Evolutionary conservation across 1,140 invertebrate species (phyloP).

Genomic region (Plectus sambesii): DNA sequence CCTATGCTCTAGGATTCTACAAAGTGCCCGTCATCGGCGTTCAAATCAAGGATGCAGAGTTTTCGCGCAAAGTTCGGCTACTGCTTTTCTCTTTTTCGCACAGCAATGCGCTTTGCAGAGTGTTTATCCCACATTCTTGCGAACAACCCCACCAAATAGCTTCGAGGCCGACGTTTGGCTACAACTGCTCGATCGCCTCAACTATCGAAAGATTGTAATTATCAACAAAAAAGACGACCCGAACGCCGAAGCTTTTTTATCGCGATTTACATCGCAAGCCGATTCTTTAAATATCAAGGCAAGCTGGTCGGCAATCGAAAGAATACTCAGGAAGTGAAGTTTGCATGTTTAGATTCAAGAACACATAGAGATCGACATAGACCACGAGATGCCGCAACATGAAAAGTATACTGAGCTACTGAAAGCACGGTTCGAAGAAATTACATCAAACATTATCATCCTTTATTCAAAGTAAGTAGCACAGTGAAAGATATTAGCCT

Average conservation of each 20-base stretch:
- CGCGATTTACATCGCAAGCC: no score
- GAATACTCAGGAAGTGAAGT: no score
- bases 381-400: constrained; percentile 11
- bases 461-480: constrained; percentile 30
- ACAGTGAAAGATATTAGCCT: no score
- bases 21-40: constrained; percentile 96
- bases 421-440: constrained; percentile 30
- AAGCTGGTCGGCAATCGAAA: no score
- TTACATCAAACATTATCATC: constrained; percentile 39
- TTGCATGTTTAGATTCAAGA: constrained; percentile 40
- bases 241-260: constrained; percentile 41
- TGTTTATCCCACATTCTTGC: constrained; percentile 87
- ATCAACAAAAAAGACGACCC: constrained; percentile 92
- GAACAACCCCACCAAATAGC: constrained; percentile 90
- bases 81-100: constrained; percentile 9
- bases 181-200: constrained; percentile 77
- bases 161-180: constrained; percentile 96
- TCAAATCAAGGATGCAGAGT: constrained; percentile 86
- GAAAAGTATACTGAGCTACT: constrained; percentile 17
- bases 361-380: constrained; percentile 27
- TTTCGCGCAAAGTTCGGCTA: constrained; percentile 76
- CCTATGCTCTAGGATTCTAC: constrained; percentile 95
- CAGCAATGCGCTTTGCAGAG: constrained; percentile 55
- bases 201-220: constrained; percentile 88
- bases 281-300: no score